These are phyloP conservation scores for Brachionus rotundiformis DNA, from an alignment of 1,140 invertebrate genomes.

Conservation along the genomic window DNA sequence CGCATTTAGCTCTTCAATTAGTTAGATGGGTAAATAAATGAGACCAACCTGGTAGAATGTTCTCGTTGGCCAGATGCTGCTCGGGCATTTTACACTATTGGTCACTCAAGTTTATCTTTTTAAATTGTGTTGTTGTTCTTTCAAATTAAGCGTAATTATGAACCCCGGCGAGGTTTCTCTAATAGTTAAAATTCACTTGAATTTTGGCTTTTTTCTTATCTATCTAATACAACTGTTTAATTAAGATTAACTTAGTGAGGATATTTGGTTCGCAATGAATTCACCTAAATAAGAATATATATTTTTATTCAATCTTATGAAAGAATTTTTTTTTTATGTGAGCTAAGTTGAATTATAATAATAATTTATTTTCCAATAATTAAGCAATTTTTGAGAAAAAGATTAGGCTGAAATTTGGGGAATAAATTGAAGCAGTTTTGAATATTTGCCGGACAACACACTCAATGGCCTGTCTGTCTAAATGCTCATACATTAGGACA, in stretches of 20 bases:
- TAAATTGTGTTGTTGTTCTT: not conserved
- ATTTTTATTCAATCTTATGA: not conserved
- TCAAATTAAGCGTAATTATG: not conserved
- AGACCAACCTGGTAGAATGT: slow-evolving; percentile 14
- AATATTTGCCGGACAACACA: no score
- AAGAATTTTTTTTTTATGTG: not conserved
- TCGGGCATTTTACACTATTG: not conserved
- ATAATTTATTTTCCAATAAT: slow-evolving; percentile 31
- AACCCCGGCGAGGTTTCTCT: not conserved
- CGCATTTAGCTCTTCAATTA: no score
- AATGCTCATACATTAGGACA: not conserved
- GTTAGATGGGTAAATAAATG: not conserved
- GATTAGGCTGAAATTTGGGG: no score
- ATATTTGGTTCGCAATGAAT: not conserved
- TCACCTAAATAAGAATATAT: not conserved
- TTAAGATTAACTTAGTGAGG: not conserved
- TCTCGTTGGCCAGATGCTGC: not conserved
- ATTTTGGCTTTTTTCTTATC: not conserved
- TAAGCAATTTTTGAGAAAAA: no score
- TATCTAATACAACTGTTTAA: not conserved
- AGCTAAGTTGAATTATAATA: slow-evolving; percentile 23
- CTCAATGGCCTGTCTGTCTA: not conserved
- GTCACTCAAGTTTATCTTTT: not conserved
- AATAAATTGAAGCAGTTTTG: no score
- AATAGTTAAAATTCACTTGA: not conserved